Base-by-base conservation (phyloP, 30 jellyfish, hydroid and myxozoan genomes). In the Hydractinia echinata region DNA sequence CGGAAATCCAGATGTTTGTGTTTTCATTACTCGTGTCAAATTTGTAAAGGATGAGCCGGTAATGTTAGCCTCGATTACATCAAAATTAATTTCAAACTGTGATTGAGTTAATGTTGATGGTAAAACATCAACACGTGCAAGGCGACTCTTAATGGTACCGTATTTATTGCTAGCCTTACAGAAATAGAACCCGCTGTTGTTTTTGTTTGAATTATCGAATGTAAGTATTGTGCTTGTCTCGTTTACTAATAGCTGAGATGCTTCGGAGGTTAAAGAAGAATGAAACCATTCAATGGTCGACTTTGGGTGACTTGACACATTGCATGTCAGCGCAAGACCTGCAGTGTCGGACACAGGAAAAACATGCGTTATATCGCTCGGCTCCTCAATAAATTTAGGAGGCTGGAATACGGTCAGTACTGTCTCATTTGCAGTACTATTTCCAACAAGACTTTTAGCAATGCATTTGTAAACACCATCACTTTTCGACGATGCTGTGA, bases 91-190 rank as follows among this genome's bases (percentile, higher is more conserved):
- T 8, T 30, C 4, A 14, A 81, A 7, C 16, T 1, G 1, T 51
- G 66, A 84, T 10, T 15, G 9, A 7, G 88, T 71, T 18, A 66
- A 71, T 49, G 21, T 15, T n/a, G 72, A 64, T 30, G 52, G 18
- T 18, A 81, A 21, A 13, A 81, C 88, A 66, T 81, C 88, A 44
- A 81, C 84, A 21, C 85, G 60, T 9, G 85, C 88, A 15, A 13
- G 52, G 0, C 84, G 9, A 51, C 88, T 81, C 68, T 5, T 16
- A n/a, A 10, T 48, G 8, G 76, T 44, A 11, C 85, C 85, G 53
- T 62, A 50, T 81, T 55, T 61, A 55, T 81, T 81, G 7, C 54
- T 44, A 11, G 88, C 88, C 11, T 55, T 66, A 53, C 88, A 81
- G 74, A 7, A 81, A 53, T 81, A 81, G 4, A 0, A 5, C 15